A percentile compares a stretch with the other conserved stretches of the same genome.
Evolutionary conservation across 1,140 invertebrate genomes (phyloP).

Genomic region (Pararge aegeria): DNA sequence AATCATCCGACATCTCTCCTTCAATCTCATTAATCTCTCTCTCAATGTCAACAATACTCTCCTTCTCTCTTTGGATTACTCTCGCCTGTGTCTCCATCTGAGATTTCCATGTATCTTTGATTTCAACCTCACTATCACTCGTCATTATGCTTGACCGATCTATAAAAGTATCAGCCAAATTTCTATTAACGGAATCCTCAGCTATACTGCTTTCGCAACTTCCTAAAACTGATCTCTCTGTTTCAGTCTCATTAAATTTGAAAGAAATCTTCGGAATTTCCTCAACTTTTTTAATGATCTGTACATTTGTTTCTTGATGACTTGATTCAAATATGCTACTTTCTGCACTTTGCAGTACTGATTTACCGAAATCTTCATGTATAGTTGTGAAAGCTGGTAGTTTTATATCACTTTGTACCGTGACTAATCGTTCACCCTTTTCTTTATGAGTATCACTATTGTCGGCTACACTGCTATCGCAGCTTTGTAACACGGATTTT

Average conservation of each 20-base stretch:
- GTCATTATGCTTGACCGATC: conserved; percentile 59
- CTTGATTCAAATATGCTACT: conserved; percentile 38
- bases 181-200: conserved; percentile 28
- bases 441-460: conserved; percentile 25
- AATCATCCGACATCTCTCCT: conserved; percentile 49
- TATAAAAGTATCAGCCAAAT: conserved; percentile 19
- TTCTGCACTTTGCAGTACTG: conserved; percentile 46
- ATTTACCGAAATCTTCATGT: conserved; percentile 41
- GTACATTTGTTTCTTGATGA: neutral
- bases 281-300: neutral
- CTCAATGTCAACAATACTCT: conserved; percentile 65
- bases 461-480: conserved; percentile 42
- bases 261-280: conserved; percentile 18
- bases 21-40: conserved; percentile 69
- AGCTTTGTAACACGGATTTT: conserved; percentile 46
- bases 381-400: conserved; percentile 37
- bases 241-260: conserved; percentile 45
- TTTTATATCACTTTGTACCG: conserved; percentile 25
- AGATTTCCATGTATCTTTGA: conserved; percentile 44
- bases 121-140: conserved; percentile 61
- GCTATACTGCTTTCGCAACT: conserved; percentile 44
- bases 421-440: conserved; percentile 22
- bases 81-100: conserved; percentile 37
- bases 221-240: conserved; percentile 51
- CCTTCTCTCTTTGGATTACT: conserved; percentile 64